Evolutionary conservation across 2,113 vertebrate genomes (phyloP).

Genomic region (Notechis scutatus): DNA sequence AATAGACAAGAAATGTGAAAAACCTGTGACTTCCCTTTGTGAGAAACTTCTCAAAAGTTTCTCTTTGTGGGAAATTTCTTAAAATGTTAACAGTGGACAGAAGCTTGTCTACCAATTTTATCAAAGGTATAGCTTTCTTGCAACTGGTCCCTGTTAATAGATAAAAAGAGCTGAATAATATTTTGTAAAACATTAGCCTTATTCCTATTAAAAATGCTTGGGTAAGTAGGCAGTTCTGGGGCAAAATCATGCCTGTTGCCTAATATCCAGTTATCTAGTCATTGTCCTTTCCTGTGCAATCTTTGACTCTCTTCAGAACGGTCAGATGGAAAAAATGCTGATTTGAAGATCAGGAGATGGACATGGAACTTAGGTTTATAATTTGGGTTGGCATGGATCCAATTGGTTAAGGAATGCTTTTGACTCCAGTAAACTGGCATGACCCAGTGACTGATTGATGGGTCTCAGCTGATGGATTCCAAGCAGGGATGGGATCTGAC

Average conservation of each 20-base stretch:
- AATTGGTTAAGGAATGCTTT: neutral
- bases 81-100: neutral
- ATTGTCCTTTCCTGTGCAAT: neutral
- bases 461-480: neutral
- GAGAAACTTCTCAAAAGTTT: neutral
- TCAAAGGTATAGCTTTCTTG: neutral
- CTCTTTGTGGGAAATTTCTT: neutral
- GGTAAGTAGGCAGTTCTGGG: neutral
- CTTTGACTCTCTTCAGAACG: neutral
- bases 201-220: neutral
- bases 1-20: neutral
- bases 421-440: neutral
- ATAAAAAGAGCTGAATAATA: neutral
- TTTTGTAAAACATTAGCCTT: neutral
- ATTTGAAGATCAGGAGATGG: neutral
- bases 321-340: neutral
- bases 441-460: neutral
- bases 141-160: neutral
- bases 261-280: neutral
- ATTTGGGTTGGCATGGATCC: neutral
- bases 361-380: neutral
- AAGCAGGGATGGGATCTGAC: neutral
- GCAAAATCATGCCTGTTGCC: neutral
- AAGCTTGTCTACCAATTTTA: neutral
- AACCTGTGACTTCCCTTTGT: neutral